Conservation (phyloP, 2,888 invertebrate species). For the Mythimna pallens region DNA sequence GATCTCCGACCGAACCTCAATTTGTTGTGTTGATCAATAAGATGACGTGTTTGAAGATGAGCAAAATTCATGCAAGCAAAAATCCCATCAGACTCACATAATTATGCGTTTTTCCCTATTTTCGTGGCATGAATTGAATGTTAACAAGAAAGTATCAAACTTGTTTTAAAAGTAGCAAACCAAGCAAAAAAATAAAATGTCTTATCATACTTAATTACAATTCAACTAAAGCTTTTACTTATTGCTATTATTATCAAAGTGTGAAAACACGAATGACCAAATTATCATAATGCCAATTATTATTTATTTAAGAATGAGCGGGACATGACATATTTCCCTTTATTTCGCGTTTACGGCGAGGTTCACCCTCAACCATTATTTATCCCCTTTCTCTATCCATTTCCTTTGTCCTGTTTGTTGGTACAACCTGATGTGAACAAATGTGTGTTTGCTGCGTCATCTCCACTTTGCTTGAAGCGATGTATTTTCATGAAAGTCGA, state of each 20-base stretch:
- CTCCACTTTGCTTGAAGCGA: conserved; percentile 68
- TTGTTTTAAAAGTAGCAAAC: not conserved
- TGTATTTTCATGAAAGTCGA: conserved; percentile 74
- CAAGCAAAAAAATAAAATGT: not conserved
- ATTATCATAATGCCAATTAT: conserved; percentile 65
- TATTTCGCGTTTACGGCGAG: conserved; percentile 70
- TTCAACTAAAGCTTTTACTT: conserved; percentile 26
- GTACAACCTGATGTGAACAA: conserved; percentile 77
- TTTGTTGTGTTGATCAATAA: conserved; percentile 37
- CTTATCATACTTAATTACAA: conserved; percentile 21
- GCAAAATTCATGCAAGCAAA: not conserved
- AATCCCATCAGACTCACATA: not conserved
- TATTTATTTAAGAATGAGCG: conserved; percentile 63
- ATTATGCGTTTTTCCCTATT: no score
- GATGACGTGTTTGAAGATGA: conserved; percentile 10
- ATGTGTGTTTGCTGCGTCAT: conserved; percentile 79
- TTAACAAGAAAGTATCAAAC: not conserved
- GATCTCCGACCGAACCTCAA: conserved; percentile 10
- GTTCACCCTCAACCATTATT: conserved; percentile 76
- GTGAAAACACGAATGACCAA: conserved; percentile 61
- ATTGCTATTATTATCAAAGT: conserved; percentile 42
- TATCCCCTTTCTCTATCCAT: conserved; percentile 80
- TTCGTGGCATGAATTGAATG: not conserved
- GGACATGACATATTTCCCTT: conserved; percentile 63
- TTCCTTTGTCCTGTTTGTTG: conserved; percentile 82